Evolutionary conservation across 2,888 invertebrate genomes (phyloP).

Genomic region (Schrankia costaestrigalis): DNA sequence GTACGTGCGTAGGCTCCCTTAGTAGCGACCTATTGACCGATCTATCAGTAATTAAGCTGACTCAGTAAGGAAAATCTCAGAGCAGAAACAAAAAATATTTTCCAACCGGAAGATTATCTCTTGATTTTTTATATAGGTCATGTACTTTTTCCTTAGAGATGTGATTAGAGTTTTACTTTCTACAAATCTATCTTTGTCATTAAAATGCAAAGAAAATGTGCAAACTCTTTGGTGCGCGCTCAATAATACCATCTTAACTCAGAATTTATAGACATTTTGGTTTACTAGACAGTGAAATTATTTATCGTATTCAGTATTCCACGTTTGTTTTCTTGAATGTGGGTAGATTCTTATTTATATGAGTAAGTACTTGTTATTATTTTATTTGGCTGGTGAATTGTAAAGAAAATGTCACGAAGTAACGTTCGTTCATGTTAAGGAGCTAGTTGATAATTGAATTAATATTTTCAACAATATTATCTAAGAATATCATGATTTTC

Average conservation of each 20-base stretch:
- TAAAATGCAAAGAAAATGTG: slow-evolving; percentile 5
- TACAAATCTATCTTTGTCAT: slow-evolving; percentile 9
- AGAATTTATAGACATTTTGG: no score
- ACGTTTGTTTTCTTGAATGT: no score
- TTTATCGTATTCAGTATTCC: no score
- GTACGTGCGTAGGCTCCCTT: neutral
- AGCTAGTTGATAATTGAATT: no score
- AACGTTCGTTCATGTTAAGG: neutral
- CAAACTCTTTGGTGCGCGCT: neutral
- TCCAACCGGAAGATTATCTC: slow-evolving; percentile 7
- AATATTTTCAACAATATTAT: no score
- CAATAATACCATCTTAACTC: no score
- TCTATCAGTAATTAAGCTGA: slow-evolving; percentile 17
- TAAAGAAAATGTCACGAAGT: no score
- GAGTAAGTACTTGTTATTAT: no score
- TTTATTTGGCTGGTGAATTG: no score
- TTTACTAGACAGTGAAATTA: no score
- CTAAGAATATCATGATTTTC: no score
- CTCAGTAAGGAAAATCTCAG: slow-evolving; percentile 15
- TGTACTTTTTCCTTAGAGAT: slow-evolving; percentile 10
- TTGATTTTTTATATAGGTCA: slow-evolving; percentile 9
- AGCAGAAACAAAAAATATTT: slow-evolving; percentile 10
- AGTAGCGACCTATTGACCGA: slow-evolving; percentile 2
- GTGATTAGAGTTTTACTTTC: slow-evolving; percentile 5
- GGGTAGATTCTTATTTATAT: no score